Evolutionary conservation across 1,140 invertebrate species (phyloP), one percentile per base, ranked within the genome.

Genomic region (Drosophila tristis): DNA sequence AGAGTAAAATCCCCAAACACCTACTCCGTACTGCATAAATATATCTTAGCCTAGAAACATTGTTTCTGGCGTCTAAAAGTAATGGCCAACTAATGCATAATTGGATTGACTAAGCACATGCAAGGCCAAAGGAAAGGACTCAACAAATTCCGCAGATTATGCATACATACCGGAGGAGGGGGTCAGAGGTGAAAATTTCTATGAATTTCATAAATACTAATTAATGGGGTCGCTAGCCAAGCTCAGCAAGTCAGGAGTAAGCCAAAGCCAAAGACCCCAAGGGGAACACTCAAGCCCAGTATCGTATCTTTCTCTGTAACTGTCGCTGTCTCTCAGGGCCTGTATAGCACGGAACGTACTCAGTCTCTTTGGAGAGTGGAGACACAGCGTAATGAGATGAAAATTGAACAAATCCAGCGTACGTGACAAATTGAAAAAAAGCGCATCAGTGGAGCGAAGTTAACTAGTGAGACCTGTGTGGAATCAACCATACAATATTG

Each of bases 351-450:
- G 20, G 20, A 20, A 20, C 20, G 20, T 20, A 20, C 20, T 20
- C 23, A 31, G 35, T 13, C 11, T 11, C 35, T 11, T 35, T 35
- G 7, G 5, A 11, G 35, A 4, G 35, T 13, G 11, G 35, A 39
- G 35, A 39, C 35, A 39, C 35, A 39, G 3, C 51, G 78, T 78
- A 87, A 86, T 78, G 78, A 87, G 70, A 74, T 75, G 60, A 85
- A 82, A 84, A 82, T 78, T 65, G 70, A 76, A 75, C 74, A 80
- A 80, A 73, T 79, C 61, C 68, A 71, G 44, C 61, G 90, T 79
- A 91, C 90, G 90, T 91, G 90, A 91, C 90, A 91, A 91, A 91
- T 91, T 90, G 90, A 86, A 90, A 91, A 75, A 87, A 87, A 84
- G 79, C 82, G 74, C 81, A 78, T 86, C 90, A 91, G 79, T 87